phyloP scores from a whole-genome alignment of 2,113 vertebrate species.

The Balaeniceps rex region DNA sequence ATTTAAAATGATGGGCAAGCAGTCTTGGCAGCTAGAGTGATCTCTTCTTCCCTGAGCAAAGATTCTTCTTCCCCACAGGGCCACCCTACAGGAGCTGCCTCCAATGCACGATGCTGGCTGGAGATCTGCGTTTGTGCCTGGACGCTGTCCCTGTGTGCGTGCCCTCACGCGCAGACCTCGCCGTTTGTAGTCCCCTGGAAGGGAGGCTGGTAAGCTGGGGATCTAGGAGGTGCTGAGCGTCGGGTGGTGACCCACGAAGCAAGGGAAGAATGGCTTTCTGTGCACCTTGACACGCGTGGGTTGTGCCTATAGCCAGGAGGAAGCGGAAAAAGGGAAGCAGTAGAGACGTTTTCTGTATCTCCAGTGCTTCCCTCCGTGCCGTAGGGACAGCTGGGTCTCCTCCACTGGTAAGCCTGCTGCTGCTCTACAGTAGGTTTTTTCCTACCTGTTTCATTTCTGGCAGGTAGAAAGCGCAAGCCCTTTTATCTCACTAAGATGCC shows the following conservation, averaged over 20 bases:
- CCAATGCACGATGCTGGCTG: not conserved
- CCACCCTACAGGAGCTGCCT: not conserved
- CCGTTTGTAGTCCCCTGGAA: not conserved
- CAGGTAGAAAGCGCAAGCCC: not conserved
- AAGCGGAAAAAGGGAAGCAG: not conserved
- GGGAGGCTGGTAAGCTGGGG: not conserved
- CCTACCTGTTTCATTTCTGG: not conserved
- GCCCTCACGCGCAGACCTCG: too few relatives aligned
- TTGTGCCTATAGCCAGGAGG: too few relatives aligned
- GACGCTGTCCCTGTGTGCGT: too few relatives aligned
- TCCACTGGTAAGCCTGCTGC: not conserved
- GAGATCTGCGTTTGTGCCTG: not conserved
- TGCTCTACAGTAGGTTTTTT: not conserved
- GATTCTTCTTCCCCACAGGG: not conserved
- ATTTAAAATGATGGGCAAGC: not conserved
- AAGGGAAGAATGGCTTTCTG: not conserved
- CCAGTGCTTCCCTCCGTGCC: not conserved
- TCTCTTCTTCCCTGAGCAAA: not conserved
- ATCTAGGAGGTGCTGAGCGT: not conserved
- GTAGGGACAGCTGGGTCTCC: not conserved
- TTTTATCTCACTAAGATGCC: not conserved
- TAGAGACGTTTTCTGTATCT: not conserved
- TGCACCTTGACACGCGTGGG: fast-evolving
- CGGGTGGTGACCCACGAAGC: not conserved
- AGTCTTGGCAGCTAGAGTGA: not conserved